These are phyloP conservation scores for Cryptocheilus praepositus DNA, from an alignment of 2,888 invertebrate species.

Conservation along the genomic window DNA sequence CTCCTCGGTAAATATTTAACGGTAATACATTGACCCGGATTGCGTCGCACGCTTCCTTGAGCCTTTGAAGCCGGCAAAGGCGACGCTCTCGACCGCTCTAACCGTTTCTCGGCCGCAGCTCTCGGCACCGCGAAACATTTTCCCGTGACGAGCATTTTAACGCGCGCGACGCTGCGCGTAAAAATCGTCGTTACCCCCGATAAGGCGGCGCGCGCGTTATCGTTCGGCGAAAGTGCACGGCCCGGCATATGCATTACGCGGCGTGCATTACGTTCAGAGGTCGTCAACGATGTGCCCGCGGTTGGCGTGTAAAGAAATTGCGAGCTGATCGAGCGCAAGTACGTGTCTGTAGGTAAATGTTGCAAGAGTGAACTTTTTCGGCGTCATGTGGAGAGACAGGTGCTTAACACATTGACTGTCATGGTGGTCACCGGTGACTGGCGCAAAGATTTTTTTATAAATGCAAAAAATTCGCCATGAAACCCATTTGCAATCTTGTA, in stretches of 20 bases:
- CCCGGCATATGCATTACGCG: constrained; percentile 4
- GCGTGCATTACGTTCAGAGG: neutral
- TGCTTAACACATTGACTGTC: too few species aligned
- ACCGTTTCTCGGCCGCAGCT: neutral
- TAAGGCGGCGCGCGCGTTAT: neutral
- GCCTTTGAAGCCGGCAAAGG: too few species aligned
- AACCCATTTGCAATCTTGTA: too few species aligned
- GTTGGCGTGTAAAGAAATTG: constrained; percentile 16
- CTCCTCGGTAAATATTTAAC: constrained; percentile 57
- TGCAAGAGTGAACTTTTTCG: too few species aligned
- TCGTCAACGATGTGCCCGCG: too few species aligned
- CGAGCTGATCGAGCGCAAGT: constrained; percentile 19
- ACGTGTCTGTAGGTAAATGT: too few species aligned
- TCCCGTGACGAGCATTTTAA: neutral
- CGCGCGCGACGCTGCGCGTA: neutral
- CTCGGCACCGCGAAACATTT: neutral
- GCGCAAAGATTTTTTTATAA: too few species aligned
- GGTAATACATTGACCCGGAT: constrained; percentile 17
- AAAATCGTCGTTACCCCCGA: neutral
- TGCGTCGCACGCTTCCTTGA: neutral
- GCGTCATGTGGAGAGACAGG: too few species aligned
- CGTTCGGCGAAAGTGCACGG: neutral
- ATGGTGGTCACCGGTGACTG: too few species aligned
- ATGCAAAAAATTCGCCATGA: too few species aligned
- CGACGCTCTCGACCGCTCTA: too few species aligned